Conservation (phyloP, 1,140 invertebrate species). For the Listronotus bonariensis region DNA sequence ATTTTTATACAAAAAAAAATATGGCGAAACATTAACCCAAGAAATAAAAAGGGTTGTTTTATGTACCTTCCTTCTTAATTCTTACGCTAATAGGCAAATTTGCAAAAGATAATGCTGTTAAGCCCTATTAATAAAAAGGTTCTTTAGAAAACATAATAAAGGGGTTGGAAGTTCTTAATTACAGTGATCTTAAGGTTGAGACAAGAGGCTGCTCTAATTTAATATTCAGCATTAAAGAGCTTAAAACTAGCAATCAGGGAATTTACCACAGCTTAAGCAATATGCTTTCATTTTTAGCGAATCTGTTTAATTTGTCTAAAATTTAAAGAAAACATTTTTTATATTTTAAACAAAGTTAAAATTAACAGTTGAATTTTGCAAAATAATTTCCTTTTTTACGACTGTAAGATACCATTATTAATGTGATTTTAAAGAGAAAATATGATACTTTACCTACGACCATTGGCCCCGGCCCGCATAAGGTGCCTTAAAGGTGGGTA, state of each 20-base stretch:
- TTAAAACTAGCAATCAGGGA: constrained; percentile 12
- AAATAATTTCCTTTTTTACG: no score
- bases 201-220: constrained; percentile 34
- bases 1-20: no score
- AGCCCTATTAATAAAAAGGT: constrained; percentile 31
- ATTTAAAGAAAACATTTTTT: no score
- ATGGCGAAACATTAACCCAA: neutral
- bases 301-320: no score
- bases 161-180: constrained; percentile 30
- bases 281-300: constrained; percentile 7
- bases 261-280: constrained; percentile 12
- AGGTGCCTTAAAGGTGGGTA: no score
- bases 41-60: constrained; percentile 12
- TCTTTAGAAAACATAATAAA: constrained; percentile 35
- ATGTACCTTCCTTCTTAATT: constrained; percentile 11
- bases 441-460: no score
- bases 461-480: no score
- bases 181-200: constrained; percentile 20
- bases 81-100: constrained; percentile 21
- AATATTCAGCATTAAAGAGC: constrained; percentile 25
- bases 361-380: no score
- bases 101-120: constrained; percentile 31
- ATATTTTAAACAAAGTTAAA: no score
- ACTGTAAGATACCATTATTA: no score
- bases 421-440: no score